Percentiles rank a stretch among this genome's conserved stretches.
phyloP scores from a whole-genome alignment of 1,140 invertebrate genomes.

The Solenopsis fugax region DNA sequence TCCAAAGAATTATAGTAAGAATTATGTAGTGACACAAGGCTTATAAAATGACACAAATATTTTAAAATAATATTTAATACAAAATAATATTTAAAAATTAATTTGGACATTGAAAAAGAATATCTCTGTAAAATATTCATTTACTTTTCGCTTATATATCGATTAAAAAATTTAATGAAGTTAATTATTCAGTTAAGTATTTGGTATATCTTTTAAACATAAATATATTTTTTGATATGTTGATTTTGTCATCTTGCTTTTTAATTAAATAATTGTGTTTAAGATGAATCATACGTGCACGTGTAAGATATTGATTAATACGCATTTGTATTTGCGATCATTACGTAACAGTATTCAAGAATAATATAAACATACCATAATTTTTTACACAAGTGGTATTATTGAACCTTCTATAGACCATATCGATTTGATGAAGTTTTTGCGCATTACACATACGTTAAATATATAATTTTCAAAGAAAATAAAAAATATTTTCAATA shows the following conservation, averaged over 20 bases:
- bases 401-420: not conserved
- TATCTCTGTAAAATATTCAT: not conserved
- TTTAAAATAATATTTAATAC: not conserved
- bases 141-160: not conserved
- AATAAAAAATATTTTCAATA: not conserved
- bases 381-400: not conserved
- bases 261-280: not conserved
- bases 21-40: not conserved
- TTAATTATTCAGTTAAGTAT: not conserved
- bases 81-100: not conserved
- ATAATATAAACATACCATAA: not conserved
- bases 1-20: not conserved
- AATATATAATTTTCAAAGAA: not conserved
- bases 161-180: constrained; percentile 8
- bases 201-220: not conserved
- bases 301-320: not conserved
- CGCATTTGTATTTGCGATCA: not conserved
- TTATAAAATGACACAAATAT: not conserved
- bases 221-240: not conserved
- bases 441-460: not conserved
- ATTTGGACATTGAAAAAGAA: not conserved
- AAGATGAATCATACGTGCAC: not conserved
- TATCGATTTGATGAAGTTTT: not conserved
- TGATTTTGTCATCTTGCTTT: constrained; percentile 14
- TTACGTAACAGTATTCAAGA: constrained; percentile 20